These are phyloP conservation scores for Oryzias javanicus DNA, from an alignment of 2,113 vertebrate genomes.

Conservation along the genomic window DNA sequence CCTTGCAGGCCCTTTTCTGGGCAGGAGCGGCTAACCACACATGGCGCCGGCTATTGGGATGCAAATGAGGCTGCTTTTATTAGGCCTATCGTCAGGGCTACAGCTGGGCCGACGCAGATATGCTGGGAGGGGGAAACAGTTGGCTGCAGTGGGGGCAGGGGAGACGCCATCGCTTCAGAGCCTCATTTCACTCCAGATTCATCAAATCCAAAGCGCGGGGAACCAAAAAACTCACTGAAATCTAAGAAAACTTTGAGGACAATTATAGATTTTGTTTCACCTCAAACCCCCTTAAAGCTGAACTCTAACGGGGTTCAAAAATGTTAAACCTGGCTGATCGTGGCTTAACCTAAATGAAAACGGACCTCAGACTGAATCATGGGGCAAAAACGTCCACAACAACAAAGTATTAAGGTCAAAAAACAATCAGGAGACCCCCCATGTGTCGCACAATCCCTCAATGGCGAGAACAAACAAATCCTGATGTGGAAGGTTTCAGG, in stretches of 20 bases:
- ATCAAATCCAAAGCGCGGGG: slow-evolving; percentile 35
- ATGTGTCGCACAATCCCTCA: slow-evolving; percentile 17
- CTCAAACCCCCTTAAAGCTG: slow-evolving; percentile 32
- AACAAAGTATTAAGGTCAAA: slow-evolving; percentile 64
- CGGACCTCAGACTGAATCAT: slow-evolving; percentile 41
- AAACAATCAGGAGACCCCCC: slow-evolving; percentile 18
- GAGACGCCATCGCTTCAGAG: slow-evolving; percentile 40
- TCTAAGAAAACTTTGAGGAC: background rate
- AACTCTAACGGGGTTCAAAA: slow-evolving; percentile 36
- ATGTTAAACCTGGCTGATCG: slow-evolving; percentile 54
- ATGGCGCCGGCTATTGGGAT: slow-evolving; percentile 78
- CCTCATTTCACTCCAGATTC: slow-evolving; percentile 27
- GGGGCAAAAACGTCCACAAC: slow-evolving; percentile 40
- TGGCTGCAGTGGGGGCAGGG: slow-evolving; percentile 51
- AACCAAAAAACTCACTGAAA: background rate
- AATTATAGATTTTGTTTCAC: slow-evolving; percentile 8
- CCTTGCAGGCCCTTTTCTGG: slow-evolving; percentile 55
- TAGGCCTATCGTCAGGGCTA: slow-evolving; percentile 80
- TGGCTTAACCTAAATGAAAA: slow-evolving; percentile 64
- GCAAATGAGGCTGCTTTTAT: slow-evolving; percentile 77
- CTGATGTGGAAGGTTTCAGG: slow-evolving; percentile 2
- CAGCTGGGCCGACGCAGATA: slow-evolving; percentile 78
- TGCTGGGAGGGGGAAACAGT: slow-evolving; percentile 75
- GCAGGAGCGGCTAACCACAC: slow-evolving; percentile 69
- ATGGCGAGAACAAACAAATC: background rate